Evolutionary conservation across 2,797 vertebrate genomes (phyloP), one percentile per base, ranked within the genome.

Genomic region (Paramormyrops hopkinsi): DNA sequence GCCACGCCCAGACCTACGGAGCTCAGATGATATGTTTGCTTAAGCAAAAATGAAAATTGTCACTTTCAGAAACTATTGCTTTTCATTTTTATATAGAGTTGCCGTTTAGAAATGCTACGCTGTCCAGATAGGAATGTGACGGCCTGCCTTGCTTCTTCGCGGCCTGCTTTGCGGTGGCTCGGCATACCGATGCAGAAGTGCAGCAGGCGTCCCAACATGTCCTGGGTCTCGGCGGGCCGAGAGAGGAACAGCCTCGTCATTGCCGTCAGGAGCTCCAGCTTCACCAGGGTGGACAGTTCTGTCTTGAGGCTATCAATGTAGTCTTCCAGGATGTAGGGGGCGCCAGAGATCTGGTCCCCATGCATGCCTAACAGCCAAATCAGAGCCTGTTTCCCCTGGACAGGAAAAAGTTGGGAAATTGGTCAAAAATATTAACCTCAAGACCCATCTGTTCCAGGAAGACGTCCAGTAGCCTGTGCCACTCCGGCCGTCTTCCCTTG

Each of bases 181-280:
- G 88, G 90, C 37, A 19, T 89, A 98, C 98, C 98, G 89, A 99
- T 97, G 93, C 96, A 98, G 93, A 96, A 97, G 91, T 97, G 92
- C 59, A 99, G 93, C 90, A 99, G 95, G 2, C 98, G 96, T 9
- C 98, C 98, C 14, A 99, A 95, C 94, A 93, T 96, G 93, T 99
- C 98, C 92, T 99, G 98, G 2, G 96, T 98, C 93, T 99, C 98
- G 0, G 98, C 98, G 0, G 98, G 98, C 0, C 98, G 96, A 0
- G 94, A 94, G 89, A 99, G 92, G 93, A 99, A 98, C 11, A 99
- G 95, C 4, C 96, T 96, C 92, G 97, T 76, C 59, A 97, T 79
- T 0, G 97, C 96, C 0, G 97, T 97, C 90, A 99, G 96, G 1
- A 99, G 95, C 94, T 99, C 98, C 96, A 97, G 95, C 93, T 98